Evolutionary conservation across 2,113 vertebrate genomes (phyloP).

Genomic region (Lophochroa leadbeateri): DNA sequence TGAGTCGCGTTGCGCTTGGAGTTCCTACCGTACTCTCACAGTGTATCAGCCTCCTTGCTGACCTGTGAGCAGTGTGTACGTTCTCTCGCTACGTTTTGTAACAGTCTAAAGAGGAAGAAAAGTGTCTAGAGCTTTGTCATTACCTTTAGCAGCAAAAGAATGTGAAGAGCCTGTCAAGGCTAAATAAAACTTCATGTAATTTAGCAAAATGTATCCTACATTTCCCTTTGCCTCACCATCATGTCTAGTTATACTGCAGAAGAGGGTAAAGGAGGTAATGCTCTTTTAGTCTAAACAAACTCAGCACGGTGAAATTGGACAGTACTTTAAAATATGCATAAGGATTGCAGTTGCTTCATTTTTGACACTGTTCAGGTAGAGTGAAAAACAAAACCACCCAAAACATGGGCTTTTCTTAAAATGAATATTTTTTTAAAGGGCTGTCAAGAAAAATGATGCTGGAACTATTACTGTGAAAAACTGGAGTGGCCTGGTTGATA

Average conservation of each 20-base stretch:
- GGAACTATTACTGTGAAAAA: slow-evolving; percentile 39
- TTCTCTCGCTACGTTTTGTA: not conserved
- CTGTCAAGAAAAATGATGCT: slow-evolving; percentile 36
- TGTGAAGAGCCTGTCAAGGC: not conserved
- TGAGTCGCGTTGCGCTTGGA: not conserved
- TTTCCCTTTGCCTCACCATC: not conserved
- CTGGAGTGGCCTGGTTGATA: slow-evolving; percentile 14
- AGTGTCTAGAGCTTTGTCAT: not conserved
- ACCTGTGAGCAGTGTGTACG: not conserved
- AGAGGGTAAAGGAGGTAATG: slow-evolving; percentile 42
- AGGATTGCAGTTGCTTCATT: slow-evolving; percentile 44
- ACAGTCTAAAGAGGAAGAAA: not conserved
- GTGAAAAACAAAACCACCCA: not conserved
- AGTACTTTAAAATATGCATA: slow-evolving; percentile 53
- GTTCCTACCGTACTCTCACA: not conserved
- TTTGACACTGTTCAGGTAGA: slow-evolving; percentile 43
- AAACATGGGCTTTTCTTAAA: not conserved
- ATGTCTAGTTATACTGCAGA: not conserved
- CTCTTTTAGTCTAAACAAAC: slow-evolving; percentile 46
- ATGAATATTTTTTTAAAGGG: not conserved
- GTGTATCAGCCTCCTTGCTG: not conserved
- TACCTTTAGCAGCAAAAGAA: not conserved
- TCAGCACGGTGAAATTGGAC: not conserved
- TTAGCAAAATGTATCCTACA: not conserved
- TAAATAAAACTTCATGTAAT: not conserved